Conservation (phyloP, 1,140 invertebrate species). For the Microvelia longipes region DNA sequence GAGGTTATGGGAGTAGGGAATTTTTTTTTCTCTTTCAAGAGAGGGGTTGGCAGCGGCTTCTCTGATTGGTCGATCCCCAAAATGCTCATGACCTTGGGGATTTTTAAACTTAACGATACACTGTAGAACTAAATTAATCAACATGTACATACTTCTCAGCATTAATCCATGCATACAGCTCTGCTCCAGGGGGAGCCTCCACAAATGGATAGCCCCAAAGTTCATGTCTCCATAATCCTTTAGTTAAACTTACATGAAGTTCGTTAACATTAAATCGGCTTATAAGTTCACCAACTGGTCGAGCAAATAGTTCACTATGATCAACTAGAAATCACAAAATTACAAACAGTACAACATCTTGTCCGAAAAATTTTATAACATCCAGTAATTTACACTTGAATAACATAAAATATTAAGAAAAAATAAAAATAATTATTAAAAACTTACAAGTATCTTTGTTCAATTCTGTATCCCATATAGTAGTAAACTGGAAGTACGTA, state of each 20-base stretch:
- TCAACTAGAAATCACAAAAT: slow-evolving; percentile 17
- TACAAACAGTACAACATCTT: background rate
- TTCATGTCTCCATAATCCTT: slow-evolving; percentile 82
- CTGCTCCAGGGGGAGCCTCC: slow-evolving; percentile 78
- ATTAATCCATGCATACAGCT: slow-evolving; percentile 84
- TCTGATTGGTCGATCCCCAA: too few species aligned
- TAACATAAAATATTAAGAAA: background rate
- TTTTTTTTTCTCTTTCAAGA: too few species aligned
- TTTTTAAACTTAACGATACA: too few species aligned
- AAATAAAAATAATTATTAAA: background rate
- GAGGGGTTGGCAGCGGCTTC: too few species aligned
- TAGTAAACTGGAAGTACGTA: slow-evolving; percentile 73
- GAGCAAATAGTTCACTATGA: slow-evolving; percentile 73
- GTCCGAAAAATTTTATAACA: slow-evolving; percentile 2
- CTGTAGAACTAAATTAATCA: too few species aligned
- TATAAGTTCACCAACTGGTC: slow-evolving; percentile 80
- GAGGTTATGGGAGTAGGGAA: too few species aligned
- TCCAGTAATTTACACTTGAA: slow-evolving; percentile 9
- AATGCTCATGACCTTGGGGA: too few species aligned
- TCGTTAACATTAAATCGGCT: slow-evolving; percentile 70
- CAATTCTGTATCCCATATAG: slow-evolving; percentile 45
- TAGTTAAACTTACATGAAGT: slow-evolving; percentile 77
- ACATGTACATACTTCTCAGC: slow-evolving; percentile 29
- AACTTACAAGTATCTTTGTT: slow-evolving; percentile 39
- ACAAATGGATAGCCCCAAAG: slow-evolving; percentile 82